Evolutionary conservation across 1,140 invertebrate species (phyloP), one percentile per base, ranked within the genome.

Genomic region (Lamellibrachia luymesi): DNA sequence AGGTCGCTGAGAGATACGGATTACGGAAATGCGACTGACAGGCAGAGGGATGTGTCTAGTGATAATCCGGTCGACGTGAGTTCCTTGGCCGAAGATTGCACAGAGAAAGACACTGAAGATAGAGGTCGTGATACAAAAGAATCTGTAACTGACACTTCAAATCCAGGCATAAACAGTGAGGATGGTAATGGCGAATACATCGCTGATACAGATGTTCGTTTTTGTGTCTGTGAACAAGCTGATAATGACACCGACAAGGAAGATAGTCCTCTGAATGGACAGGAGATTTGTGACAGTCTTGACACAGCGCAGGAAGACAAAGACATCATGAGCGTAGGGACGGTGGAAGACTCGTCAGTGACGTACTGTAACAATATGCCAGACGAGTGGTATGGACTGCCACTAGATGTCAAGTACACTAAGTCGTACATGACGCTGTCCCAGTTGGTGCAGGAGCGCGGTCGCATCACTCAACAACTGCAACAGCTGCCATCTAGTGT

Each of bases 401-500:
- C 95, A 6, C 95, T 95, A 38, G 95, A 96, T 93, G 94, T 95
- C 92, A 96, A 95, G 93, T 96, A 95, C 92, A 94, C 93, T 38
- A 94, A 94, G 91, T 93, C 95, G 7, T 96, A 96, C 91, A 94
- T 96, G 8, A 95, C 95, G 92, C 94, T 95, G 94, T 94, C 94
- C 5, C 93, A 95, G 90, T 94, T 96, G 13, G 94, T 94, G 90
- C 95, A 95, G 10, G 95, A 96, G 92, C 95, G 95, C 93, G 95
- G 95, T 22, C 95, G 94, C 92, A 94, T 96, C 90, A 95, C 94
- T 94, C 93, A 94, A 50, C 95, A 96, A 93, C 93, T 96, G 89
- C 95, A 95, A 91, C 93, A 94, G 92, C 94, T 95, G 50, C 95
- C 95, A 52, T 95, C 95, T 92, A 94, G 94, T 51, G 64, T 80